Evolutionary conservation across 2,113 vertebrate genomes (phyloP).

Genomic region (Calidris pugnax): DNA sequence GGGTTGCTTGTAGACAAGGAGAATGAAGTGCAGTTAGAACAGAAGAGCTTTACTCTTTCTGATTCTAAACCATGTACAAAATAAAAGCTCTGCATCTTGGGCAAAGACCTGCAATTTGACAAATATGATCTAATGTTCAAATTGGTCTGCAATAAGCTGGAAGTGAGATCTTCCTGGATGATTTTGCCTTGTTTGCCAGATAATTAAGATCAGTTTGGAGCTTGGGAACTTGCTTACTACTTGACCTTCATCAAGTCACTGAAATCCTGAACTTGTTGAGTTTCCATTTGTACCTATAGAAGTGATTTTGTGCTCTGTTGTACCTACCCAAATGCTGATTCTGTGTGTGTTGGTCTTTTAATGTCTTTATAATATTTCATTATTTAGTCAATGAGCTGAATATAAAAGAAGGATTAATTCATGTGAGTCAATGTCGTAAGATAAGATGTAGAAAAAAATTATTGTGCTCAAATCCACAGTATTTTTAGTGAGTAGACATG

Average conservation of each 20-base stretch:
- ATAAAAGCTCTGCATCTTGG: neutral
- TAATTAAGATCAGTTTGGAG: neutral
- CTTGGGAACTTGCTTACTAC: neutral
- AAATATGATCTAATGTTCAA: neutral
- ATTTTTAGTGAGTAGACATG: neutral
- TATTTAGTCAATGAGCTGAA: conserved; percentile 41
- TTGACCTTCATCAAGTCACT: neutral
- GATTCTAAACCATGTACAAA: neutral
- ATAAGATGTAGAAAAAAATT: neutral
- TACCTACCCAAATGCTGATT: neutral
- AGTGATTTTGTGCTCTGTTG: neutral
- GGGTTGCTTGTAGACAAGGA: neutral
- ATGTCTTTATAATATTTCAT: neutral
- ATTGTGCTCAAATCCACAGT: neutral
- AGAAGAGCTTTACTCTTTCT: neutral
- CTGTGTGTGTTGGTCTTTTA: neutral
- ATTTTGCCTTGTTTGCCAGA: neutral
- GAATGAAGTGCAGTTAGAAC: neutral
- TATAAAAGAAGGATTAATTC: conserved; percentile 28
- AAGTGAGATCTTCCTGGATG: neutral
- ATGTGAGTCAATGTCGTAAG: neutral
- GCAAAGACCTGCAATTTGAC: neutral
- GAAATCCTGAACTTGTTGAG: neutral
- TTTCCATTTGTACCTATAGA: neutral
- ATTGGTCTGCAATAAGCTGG: neutral